Percentiles rank a stretch among this genome's conserved stretches.
These are phyloP conservation scores for Lasioglossum marginatum DNA, from an alignment of 2,888 invertebrate genomes.

Conservation along the genomic window DNA sequence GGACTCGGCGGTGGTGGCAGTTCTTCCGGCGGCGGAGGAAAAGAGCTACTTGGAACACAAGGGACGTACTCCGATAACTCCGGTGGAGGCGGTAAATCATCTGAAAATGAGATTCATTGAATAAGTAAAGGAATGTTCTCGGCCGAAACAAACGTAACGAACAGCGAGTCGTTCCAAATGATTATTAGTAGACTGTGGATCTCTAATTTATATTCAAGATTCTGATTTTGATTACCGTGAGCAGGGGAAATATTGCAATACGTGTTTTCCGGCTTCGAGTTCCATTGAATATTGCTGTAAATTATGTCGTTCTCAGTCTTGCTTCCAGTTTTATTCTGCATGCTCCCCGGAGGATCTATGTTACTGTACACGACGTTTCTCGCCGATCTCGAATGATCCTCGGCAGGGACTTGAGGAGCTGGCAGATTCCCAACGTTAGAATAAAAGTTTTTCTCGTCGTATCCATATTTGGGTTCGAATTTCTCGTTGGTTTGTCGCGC, in stretches of 20 bases:
- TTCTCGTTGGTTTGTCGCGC: conserved; percentile 77
- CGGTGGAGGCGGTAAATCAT: conserved; percentile 87
- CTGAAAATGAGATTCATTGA: conserved; percentile 75
- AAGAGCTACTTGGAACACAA: conserved; percentile 80
- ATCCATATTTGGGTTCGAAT: conserved; percentile 79
- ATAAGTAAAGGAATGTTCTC: conserved; percentile 11
- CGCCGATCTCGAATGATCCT: conserved; percentile 74
- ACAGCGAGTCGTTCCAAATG: neutral
- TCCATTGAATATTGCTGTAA: conserved; percentile 86
- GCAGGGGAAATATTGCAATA: conserved; percentile 87
- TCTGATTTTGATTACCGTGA: conserved; percentile 67
- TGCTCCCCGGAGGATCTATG: conserved; percentile 79
- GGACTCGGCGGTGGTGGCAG: conserved; percentile 94
- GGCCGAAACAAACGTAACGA: neutral
- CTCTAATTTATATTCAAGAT: neutral
- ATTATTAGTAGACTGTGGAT: neutral
- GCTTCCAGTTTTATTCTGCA: conserved; percentile 76
- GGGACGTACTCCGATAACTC: conserved; percentile 84
- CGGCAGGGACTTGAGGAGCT: conserved; percentile 77
- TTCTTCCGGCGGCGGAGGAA: conserved; percentile 87
- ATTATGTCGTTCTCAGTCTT: conserved; percentile 85
- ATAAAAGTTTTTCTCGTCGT: conserved; percentile 81
- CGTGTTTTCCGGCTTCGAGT: conserved; percentile 85
- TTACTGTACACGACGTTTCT: conserved; percentile 83
- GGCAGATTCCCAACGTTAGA: conserved; percentile 81